phyloP scores from a whole-genome alignment of 2,797 vertebrate genomes.

The Hydrocynus forskahlii region DNA sequence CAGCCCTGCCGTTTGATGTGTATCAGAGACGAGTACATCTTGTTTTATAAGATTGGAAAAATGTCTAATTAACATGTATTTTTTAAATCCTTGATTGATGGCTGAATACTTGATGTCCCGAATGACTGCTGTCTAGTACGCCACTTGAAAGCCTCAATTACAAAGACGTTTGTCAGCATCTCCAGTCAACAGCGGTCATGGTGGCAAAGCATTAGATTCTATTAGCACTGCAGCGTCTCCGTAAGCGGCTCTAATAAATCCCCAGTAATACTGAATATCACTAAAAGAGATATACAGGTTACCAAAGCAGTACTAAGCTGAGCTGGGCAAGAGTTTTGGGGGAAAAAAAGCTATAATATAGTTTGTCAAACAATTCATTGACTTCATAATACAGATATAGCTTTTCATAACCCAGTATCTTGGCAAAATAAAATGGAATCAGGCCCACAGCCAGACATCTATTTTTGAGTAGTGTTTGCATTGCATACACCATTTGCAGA shows the following conservation, averaged over 20 bases:
- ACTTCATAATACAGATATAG: background rate
- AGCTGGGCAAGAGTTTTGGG: background rate
- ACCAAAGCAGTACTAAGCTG: background rate
- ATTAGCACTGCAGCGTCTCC: background rate
- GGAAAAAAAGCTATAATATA: background rate
- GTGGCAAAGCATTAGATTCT: background rate
- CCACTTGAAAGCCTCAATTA: slow-evolving; percentile 43
- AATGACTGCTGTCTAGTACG: slow-evolving; percentile 37
- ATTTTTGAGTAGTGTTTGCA: background rate
- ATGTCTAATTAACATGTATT: slow-evolving; percentile 45
- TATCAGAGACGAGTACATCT: slow-evolving; percentile 35
- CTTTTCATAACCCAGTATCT: background rate
- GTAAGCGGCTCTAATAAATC: slow-evolving; percentile 3
- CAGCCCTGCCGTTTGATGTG: slow-evolving; percentile 33
- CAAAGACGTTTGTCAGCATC: slow-evolving; percentile 40
- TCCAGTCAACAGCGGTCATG: slow-evolving; percentile 24
- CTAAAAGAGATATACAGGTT: background rate
- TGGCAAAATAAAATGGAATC: background rate
- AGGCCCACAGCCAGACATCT: background rate
- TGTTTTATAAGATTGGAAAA: slow-evolving; percentile 44
- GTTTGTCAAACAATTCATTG: background rate
- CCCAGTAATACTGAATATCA: background rate
- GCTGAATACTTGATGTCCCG: slow-evolving; percentile 45
- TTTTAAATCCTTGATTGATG: slow-evolving; percentile 34
- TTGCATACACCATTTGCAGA: background rate